Conservation (phyloP, 2,888 invertebrate genomes). For the Lycocerus yunnanus region DNA sequence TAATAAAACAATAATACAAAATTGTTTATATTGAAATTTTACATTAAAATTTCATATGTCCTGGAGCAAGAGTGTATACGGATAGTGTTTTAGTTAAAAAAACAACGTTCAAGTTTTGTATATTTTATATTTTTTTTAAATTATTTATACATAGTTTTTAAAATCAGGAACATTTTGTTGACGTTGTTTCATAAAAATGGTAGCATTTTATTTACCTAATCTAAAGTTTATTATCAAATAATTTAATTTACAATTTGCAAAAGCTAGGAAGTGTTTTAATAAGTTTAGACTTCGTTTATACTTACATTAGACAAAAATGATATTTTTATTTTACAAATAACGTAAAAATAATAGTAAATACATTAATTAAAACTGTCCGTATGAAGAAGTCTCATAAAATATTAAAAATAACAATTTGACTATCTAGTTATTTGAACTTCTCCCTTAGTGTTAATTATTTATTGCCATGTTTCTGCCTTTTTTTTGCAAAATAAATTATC, state of each 20-base stretch:
- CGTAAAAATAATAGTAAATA: neutral
- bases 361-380: neutral
- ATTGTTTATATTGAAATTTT: neutral
- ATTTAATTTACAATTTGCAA: constrained; percentile 33
- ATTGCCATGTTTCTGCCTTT: neutral
- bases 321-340: constrained; percentile 14
- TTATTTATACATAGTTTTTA: constrained; percentile 33
- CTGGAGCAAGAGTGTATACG: neutral
- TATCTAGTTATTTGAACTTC: constrained; percentile 10
- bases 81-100: neutral
- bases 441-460: neutral
- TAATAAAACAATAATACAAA: neutral
- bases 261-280: constrained; percentile 30
- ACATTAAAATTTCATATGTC: neutral
- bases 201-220: constrained; percentile 31
- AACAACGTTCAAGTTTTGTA: constrained; percentile 9
- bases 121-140: constrained; percentile 28
- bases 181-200: constrained; percentile 34
- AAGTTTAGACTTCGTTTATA: constrained; percentile 23
- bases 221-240: constrained; percentile 31
- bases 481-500: neutral
- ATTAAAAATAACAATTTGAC: constrained; percentile 4
- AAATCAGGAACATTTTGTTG: constrained; percentile 34
- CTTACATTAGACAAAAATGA: constrained; percentile 21
- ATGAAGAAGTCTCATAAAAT: constrained; percentile 16